Conservation (phyloP, 2,888 invertebrate species). For the Odontocerum albicorne region DNA sequence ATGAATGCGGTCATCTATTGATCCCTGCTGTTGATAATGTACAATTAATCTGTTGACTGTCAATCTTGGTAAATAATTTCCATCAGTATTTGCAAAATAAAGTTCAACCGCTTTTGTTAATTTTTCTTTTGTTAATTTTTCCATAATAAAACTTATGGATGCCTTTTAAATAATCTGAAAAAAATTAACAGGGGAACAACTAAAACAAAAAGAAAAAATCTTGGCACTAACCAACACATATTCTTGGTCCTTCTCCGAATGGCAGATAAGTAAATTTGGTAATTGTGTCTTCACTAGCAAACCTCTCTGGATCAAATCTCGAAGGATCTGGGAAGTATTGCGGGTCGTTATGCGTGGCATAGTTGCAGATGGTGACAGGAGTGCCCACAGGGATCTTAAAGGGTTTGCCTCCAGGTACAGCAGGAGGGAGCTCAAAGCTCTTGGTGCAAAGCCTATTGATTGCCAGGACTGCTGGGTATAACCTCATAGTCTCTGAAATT, state of each 20-base stretch:
- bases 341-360: constrained; percentile 51
- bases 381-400: constrained; percentile 30
- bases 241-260: constrained; percentile 48
- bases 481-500: constrained; percentile 22
- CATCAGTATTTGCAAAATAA: too few relatives aligned
- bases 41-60: too few relatives aligned
- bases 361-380: constrained; percentile 44
- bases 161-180: too few relatives aligned
- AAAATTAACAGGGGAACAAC: too few relatives aligned
- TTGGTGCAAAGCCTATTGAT: constrained; percentile 24
- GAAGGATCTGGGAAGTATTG: constrained; percentile 52
- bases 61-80: too few relatives aligned
- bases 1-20: too few relatives aligned
- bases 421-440: constrained; percentile 14
- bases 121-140: too few relatives aligned
- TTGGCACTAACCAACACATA: constrained; percentile 43
- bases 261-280: constrained; percentile 43
- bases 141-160: too few relatives aligned
- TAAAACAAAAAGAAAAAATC: background rate
- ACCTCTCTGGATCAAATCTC: constrained; percentile 56
- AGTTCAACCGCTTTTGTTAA: too few relatives aligned
- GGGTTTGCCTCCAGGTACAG: constrained; percentile 13
- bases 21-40: too few relatives aligned
- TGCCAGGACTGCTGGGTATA: constrained; percentile 18
- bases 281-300: constrained; percentile 43